Evolutionary conservation across 2,113 vertebrate species (phyloP).

Genomic region (Antechinus stuartii): DNA sequence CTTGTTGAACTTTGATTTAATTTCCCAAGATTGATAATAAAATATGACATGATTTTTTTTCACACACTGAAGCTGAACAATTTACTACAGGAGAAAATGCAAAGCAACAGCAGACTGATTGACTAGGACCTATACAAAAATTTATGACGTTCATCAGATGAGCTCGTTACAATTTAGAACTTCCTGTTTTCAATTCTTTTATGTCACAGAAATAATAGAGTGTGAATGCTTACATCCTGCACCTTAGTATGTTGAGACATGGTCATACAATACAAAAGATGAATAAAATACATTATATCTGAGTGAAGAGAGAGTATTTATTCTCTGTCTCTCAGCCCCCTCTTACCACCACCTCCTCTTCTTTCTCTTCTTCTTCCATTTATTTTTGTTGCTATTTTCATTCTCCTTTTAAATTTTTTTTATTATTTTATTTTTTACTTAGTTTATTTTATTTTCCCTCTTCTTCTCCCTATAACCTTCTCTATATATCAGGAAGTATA

Average conservation of each 20-base stretch:
- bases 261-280: neutral
- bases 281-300: neutral
- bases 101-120: neutral
- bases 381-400: no score
- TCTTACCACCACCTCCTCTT: neutral
- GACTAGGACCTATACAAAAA: conserved; percentile 50
- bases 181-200: conserved; percentile 58
- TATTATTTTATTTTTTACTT: no score
- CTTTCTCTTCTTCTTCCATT: neutral
- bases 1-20: conserved; percentile 60
- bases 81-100: conserved; percentile 48
- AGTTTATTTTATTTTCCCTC: no score
- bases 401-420: no score
- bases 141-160: conserved; percentile 31
- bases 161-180: conserved; percentile 30
- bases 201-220: conserved; percentile 27
- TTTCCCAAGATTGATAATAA: conserved; percentile 59
- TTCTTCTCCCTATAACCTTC: neutral
- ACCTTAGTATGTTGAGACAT: neutral
- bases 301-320: neutral
- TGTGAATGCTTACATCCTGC: conserved; percentile 1
- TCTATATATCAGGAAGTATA: no score
- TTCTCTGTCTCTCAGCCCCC: neutral
- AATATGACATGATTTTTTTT: conserved; percentile 29
- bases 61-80: conserved; percentile 45